These are phyloP conservation scores for Pangasius sanitwongsei DNA, from an alignment of 2,797 vertebrate genomes.

Conservation along the genomic window DNA sequence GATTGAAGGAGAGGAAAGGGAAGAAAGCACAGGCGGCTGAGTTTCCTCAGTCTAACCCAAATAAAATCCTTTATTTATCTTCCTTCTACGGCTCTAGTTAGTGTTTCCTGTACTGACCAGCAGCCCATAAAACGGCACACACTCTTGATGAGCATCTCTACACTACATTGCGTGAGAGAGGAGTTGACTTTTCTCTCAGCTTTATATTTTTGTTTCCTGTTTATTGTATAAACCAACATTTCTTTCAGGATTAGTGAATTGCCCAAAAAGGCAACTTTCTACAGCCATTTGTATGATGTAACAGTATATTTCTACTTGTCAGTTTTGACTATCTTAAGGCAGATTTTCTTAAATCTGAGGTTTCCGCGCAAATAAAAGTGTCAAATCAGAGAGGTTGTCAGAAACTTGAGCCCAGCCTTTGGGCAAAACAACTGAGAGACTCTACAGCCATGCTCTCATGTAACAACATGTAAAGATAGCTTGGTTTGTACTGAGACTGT, in stretches of 20 bases:
- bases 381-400: conserved; percentile 47
- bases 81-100: conserved; percentile 39
- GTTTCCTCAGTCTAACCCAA: conserved; percentile 70
- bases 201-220: too few relatives aligned
- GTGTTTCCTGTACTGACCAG: conserved; percentile 61
- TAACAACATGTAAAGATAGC: conserved; percentile 53
- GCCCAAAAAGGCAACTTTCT: conserved; percentile 38
- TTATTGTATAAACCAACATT: not conserved
- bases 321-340: conserved; percentile 44
- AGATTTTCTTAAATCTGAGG: conserved; percentile 44
- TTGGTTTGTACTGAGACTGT: not conserved
- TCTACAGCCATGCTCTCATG: conserved; percentile 49
- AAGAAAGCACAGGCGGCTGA: conserved; percentile 15
- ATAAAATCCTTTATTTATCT: conserved; percentile 64
- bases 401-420: conserved; percentile 52
- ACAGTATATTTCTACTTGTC: conserved; percentile 41
- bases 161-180: not conserved
- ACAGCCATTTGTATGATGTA: conserved; percentile 50
- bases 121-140: conserved; percentile 26
- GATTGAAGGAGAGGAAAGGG: not conserved
- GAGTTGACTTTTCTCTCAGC: not conserved
- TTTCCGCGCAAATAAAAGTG: conserved; percentile 47
- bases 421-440: conserved; percentile 46
- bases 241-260: not conserved
- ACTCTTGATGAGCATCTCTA: conserved; percentile 15